Evolutionary conservation across 2,888 invertebrate genomes (phyloP).

Genomic region (Spialia ferax): DNA sequence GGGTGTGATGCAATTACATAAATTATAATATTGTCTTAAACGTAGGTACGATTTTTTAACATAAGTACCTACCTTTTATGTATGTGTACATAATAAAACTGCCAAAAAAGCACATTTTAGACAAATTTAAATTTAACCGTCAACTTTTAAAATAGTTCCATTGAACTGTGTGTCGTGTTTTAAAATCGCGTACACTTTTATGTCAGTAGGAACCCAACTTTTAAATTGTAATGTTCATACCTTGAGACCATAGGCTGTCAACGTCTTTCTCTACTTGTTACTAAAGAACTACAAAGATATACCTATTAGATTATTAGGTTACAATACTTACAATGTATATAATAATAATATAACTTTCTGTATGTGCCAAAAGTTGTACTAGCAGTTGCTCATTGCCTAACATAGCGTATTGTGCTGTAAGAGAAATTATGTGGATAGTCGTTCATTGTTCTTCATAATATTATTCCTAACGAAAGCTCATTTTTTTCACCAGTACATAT

Average conservation of each 20-base stretch:
- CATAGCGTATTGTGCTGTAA: constrained; percentile 17
- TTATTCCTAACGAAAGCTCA: neutral
- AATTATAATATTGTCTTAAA: neutral
- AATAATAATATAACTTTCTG: constrained; percentile 17
- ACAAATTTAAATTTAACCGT: neutral
- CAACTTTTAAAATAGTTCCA: neutral
- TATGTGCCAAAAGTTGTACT: constrained; percentile 47
- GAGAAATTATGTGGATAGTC: constrained; percentile 24
- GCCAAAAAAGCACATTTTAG: constrained; percentile 1
- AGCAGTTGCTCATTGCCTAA: constrained; percentile 42
- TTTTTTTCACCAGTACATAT: neutral
- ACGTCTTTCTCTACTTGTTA: constrained; percentile 20
- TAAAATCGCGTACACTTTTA: neutral
- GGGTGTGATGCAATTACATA: constrained; percentile 51
- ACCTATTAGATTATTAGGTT: constrained; percentile 21
- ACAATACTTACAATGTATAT: constrained; percentile 27
- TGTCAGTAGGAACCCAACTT: neutral
- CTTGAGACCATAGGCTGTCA: no score
- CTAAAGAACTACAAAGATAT: constrained; percentile 6
- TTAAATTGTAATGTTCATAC: no score
- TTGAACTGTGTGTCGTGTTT: neutral
- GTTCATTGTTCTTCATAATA: constrained; percentile 8
- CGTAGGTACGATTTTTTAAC: constrained; percentile 10
- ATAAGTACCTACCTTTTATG: no score
- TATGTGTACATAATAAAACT: constrained; percentile 3